Conservation (phyloP, 1,140 invertebrate genomes). For the Acromyrmex echinatior region DNA sequence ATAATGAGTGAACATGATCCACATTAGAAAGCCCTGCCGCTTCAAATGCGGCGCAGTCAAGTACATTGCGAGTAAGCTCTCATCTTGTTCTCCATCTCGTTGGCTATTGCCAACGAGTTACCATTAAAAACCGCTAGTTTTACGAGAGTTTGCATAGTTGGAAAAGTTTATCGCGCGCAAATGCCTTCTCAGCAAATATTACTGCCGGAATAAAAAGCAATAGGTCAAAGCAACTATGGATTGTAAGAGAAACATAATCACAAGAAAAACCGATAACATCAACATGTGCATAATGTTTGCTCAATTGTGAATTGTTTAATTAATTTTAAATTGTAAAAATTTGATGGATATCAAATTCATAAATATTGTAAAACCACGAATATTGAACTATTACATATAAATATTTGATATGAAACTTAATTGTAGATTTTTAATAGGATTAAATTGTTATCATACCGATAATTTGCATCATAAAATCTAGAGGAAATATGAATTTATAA, state of each 20-base stretch:
- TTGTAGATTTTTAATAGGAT: background rate
- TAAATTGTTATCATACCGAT: background rate
- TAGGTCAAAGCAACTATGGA: background rate
- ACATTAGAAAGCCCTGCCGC: slow-evolving; percentile 30
- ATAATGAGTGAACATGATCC: slow-evolving; percentile 53
- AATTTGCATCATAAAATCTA: background rate
- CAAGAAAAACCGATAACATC: background rate
- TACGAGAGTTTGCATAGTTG: slow-evolving; percentile 35
- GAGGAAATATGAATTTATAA: background rate
- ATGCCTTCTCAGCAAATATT: slow-evolving; percentile 12
- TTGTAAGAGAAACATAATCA: background rate
- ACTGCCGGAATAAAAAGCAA: background rate
- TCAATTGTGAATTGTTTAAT: background rate
- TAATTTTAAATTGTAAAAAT: background rate
- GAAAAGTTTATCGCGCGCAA: slow-evolving; percentile 4
- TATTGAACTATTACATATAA: background rate
- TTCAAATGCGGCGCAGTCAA: slow-evolving; percentile 18
- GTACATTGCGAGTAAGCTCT: slow-evolving; percentile 15
- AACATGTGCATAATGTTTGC: background rate
- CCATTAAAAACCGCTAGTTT: slow-evolving; percentile 36
- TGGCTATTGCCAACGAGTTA: slow-evolving; percentile 10
- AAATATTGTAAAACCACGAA: background rate
- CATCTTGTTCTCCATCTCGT: background rate
- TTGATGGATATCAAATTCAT: background rate
- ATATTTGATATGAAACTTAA: slow-evolving; percentile 3